Evolutionary conservation across 2,113 vertebrate species (phyloP), one percentile per base, ranked within the genome.

Genomic region (Siphamia tubifer): DNA sequence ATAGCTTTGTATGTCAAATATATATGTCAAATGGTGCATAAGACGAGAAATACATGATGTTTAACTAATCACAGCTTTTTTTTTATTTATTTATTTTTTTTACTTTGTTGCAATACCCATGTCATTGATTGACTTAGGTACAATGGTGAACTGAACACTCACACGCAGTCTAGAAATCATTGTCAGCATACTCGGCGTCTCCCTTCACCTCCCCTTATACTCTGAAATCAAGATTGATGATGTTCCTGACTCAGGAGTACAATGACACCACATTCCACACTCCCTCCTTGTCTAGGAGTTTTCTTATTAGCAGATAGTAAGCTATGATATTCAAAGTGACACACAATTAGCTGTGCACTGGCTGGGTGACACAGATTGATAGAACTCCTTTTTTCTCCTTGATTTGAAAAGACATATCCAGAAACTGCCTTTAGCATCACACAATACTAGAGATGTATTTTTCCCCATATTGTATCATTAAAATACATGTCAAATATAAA

Each of bases 191-290:
- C 51, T 56, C 38, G 44, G 17, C 39, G 63, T 76, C 70, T 77
- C 21, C 56, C 55, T 40, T 68, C 51, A 43, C 49, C 43, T 72
- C 32, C 39, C 43, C 68, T 72, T 53, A 38, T 45, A 61, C 64
- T 68, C 68, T 31, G 17, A 79, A 87, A 89, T 88, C 73, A 84
- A 88, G 83, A 90, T 85, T 89, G 78, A 87, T 89, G 83, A 82
- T 84, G 78, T 57, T 68, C 62, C 32, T 20, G 51, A 82, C 60
- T 51, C 16, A 1, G 54, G 64, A 79, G 60, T 57, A 57, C 51
- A 74, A 77, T 85, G 79, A 54, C 60, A 53, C 65, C 32, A 53
- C 32, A 43, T 74, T 71, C 66, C 32, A n/a, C 67, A 45, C 68
- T 70, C 70, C 63, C 54, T 52, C 52, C 43, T 77, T 56, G 68